phyloP scores from a whole-genome alignment of 2,797 vertebrate genomes.

The Spinus olivaceus region DNA sequence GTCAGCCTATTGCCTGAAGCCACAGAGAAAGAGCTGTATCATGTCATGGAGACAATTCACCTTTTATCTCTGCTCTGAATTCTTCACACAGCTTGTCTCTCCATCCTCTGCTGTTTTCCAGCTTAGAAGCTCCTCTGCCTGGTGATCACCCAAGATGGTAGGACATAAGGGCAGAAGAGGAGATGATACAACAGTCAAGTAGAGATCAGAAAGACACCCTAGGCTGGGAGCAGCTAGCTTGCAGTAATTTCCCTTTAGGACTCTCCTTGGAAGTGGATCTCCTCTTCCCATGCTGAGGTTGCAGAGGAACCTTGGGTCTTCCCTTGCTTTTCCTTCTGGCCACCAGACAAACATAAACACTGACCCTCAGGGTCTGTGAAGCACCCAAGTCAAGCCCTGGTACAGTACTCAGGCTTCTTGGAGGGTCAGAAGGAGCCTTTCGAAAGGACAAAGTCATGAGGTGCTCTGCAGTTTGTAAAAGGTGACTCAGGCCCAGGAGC shows the following conservation, averaged over 20 bases:
- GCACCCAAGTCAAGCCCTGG: background rate
- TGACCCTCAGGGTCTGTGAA: background rate
- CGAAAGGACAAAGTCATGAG: background rate
- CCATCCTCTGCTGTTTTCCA: background rate
- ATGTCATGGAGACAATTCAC: background rate
- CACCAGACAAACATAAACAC: background rate
- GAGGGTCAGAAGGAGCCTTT: background rate
- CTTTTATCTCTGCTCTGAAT: background rate
- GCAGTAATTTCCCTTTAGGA: background rate
- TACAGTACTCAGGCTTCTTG: background rate
- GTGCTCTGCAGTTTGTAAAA: background rate
- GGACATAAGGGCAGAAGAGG: background rate
- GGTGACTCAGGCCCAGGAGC: background rate
- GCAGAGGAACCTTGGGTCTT: background rate
- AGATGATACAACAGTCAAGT: background rate
- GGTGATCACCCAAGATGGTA: background rate
- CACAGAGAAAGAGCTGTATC: background rate
- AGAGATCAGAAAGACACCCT: background rate
- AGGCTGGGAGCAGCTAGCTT: background rate
- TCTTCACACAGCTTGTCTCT: background rate
- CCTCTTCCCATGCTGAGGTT: background rate
- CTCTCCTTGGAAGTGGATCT: background rate
- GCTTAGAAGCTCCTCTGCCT: background rate
- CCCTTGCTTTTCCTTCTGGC: background rate
- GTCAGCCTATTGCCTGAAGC: background rate